phyloP scores from a whole-genome alignment of 2,888 invertebrate species.

The Torymus texanus region DNA sequence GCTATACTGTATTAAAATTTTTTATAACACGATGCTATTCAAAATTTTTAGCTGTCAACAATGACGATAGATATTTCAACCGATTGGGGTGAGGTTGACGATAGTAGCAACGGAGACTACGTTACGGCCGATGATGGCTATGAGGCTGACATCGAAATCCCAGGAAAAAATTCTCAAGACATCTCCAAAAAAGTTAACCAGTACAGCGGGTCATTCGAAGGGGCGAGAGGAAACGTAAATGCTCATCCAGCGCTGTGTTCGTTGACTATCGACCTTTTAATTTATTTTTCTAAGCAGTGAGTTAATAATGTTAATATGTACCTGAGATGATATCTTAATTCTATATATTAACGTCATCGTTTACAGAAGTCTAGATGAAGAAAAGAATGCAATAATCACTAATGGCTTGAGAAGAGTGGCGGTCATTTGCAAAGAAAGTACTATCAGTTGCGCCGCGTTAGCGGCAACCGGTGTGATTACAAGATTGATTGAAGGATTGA shows the following conservation, averaged over 20 bases:
- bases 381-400: slow-evolving; percentile 66
- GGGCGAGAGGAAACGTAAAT: slow-evolving; percentile 72
- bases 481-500: slow-evolving; percentile 73
- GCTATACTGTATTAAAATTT: too few species aligned
- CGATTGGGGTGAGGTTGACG: slow-evolving; percentile 66
- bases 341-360: slow-evolving; percentile 1
- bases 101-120: slow-evolving; percentile 72
- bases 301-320: slow-evolving; percentile 28
- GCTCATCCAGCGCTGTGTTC: slow-evolving; percentile 80
- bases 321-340: too few species aligned
- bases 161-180: slow-evolving; percentile 65
- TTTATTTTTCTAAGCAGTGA: slow-evolving; percentile 79
- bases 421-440: slow-evolving; percentile 73
- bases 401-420: slow-evolving; percentile 71
- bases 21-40: too few species aligned
- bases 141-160: slow-evolving; percentile 81
- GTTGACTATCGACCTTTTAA: slow-evolving; percentile 79
- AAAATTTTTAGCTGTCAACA: slow-evolving; percentile 65
- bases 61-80: slow-evolving; percentile 68
- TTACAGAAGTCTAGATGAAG: slow-evolving; percentile 66
- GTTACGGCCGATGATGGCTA: slow-evolving; percentile 80
- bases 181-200: slow-evolving; percentile 58
- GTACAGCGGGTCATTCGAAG: slow-evolving; percentile 66
- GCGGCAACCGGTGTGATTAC: slow-evolving; percentile 73
- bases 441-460: slow-evolving; percentile 73